Conservation (phyloP, 1,140 invertebrate genomes). For the Xylocopa sonorina region DNA sequence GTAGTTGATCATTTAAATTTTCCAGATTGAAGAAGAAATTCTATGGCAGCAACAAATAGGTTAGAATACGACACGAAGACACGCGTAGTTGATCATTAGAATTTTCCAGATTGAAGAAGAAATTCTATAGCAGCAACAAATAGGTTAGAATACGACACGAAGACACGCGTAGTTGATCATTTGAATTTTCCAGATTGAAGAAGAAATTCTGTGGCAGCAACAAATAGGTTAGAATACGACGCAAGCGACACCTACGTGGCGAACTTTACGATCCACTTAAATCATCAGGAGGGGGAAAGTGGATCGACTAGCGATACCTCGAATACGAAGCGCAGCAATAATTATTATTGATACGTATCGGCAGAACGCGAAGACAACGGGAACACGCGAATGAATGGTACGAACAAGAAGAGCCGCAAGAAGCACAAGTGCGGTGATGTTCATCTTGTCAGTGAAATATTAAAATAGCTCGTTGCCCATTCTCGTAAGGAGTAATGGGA, state of each 20-base stretch:
- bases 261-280: neutral
- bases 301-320: neutral
- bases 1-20: too few species aligned
- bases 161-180: too few species aligned
- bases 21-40: too few species aligned
- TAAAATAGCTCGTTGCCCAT: neutral
- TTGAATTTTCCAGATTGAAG: too few species aligned
- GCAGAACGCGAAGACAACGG: neutral
- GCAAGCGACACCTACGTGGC: neutral
- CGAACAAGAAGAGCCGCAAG: neutral
- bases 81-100: too few species aligned
- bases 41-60: too few species aligned
- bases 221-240: too few species aligned
- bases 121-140: too few species aligned
- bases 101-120: too few species aligned
- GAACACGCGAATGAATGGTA: neutral
- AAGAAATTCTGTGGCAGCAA: too few species aligned
- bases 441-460: conserved; percentile 13
- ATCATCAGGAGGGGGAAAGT: neutral
- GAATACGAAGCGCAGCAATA: neutral
- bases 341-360: neutral
- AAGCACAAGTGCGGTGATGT: neutral
- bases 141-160: too few species aligned
- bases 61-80: too few species aligned
- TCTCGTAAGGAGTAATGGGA: conserved; percentile 9